Base-by-base conservation (phyloP, 2,113 vertebrate species). In the Pachyramphus minor region DNA sequence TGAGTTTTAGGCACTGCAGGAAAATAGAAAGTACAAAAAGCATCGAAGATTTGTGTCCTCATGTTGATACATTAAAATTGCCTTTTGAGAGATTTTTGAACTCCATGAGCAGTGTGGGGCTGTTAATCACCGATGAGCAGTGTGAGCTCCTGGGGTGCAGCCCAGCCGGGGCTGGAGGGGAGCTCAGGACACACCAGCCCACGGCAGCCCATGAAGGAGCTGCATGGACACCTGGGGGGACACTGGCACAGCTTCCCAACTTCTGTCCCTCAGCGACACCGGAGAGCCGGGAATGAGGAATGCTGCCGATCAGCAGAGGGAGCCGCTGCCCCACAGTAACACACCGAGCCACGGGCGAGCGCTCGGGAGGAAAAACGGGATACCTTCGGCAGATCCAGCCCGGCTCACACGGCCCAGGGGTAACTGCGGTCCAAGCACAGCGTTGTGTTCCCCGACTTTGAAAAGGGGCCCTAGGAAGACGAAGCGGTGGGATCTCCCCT, bases 271-370 rank as follows among this genome's bases (percentile, higher is more conserved):
- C 41, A 35, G 25, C 3, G 23, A 20, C 21, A 14, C 1, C 6
- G 14, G 10, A 14, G 1, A 14, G 60, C 30, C 9, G 16, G 89
- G 50, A 83, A 89, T 35, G 14, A 22, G 12, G 12, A 23, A 21
- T 3, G 39, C 55, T 66, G 8, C 35, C 12, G n/a, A 31, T 50
- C 98, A 89, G 96, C 93, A 98, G 98, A 97, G 97, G 97, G 97
- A 94, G 97, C 96, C 80, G 3, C 78, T 64, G 59, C 53, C 93
- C 96, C 96, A 74, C n/a, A 45, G 41, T 62, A 95, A 77, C 42
- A 44, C 37, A 6, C 35, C 12, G 35, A 23, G 25, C 15, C 44
- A 19, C 59, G n/a, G 31, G 27, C 12, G 13, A 63, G 19, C 28
- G 11, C 62, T 6, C 2, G 14, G 28, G 1, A 21, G 31, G 30